Evolutionary conservation across 2,113 vertebrate genomes (phyloP), one percentile per base, ranked within the genome.

Genomic region (Martes martes): DNA sequence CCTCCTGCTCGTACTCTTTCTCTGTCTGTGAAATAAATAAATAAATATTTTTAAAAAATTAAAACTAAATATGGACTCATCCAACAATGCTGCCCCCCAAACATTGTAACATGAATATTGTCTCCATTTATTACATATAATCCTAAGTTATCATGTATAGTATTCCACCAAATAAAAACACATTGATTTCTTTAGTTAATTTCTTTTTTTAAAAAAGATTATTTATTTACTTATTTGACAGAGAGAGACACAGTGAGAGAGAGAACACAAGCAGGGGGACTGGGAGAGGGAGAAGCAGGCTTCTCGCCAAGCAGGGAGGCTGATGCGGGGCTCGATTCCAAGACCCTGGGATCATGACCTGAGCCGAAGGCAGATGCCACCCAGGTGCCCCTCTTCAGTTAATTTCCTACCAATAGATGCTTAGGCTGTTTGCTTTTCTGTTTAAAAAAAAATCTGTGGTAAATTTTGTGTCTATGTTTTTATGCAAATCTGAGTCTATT

Each of bases 401-500:
- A 59, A 65, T 84, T 94, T 89, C 9, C 79, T 96, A 28, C n/a
- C 10, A n/a, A 24, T 63, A 63, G 39, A 81, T 87, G 89, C 79
- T 57, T 67, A 59, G 14, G 52, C 24, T 80, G 7, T 90, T 95
- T 78, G 9, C 87, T 93, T 92, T 21, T 47, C 31, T 94, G 47
- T 74, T 90, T 73, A 59, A 47, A 39, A 85, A 65, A 26, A 81
- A 57, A 57, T 93, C 26, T 80, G 18, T 81, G 47, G 63, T 88
- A 65, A n/a, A 24, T 82, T 83, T 95, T 96, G 39, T 84, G n/a
- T 24, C 69, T 83, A 50, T 76, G 47, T 94, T 16, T 92, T 94
- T 71, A 39, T 91, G 24, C 14, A 84, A 61, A 80, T 45, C 63
- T 76, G 55, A 79, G 36, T 69, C 13, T 84, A 0, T 61, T 94